phyloP scores from a whole-genome alignment of 2,888 invertebrate species.

The Oasisia sp. region DNA sequence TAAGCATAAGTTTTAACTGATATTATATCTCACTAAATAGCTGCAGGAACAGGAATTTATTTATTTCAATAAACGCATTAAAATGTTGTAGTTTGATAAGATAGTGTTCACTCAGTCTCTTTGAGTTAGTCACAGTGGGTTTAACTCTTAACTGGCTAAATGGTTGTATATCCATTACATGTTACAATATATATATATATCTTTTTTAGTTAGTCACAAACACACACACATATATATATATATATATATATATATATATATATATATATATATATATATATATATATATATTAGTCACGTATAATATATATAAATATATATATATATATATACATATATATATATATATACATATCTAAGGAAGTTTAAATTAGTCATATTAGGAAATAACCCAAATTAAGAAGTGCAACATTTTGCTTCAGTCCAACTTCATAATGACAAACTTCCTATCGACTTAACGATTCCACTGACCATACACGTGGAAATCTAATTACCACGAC shows the following conservation, averaged over 20 bases:
- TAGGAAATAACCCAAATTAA: too few relatives aligned
- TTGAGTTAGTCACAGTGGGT: neutral
- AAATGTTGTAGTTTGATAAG: constrained; percentile 17
- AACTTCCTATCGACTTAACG: neutral
- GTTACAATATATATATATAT: too few relatives aligned
- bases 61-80: neutral
- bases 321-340: too few relatives aligned
- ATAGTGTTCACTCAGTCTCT: neutral
- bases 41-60: neutral
- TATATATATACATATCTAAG: too few relatives aligned
- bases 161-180: too few relatives aligned
- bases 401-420: neutral
- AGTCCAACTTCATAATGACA: neutral
- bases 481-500: neutral
- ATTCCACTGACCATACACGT: neutral
- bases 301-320: too few relatives aligned
- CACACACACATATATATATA: too few relatives aligned
- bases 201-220: too few relatives aligned
- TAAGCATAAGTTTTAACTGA: neutral
- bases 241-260: too few relatives aligned
- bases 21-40: neutral
- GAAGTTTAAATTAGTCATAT: too few relatives aligned
- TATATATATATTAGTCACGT: too few relatives aligned
- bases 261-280: too few relatives aligned
- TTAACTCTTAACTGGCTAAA: neutral